Evolutionary conservation across 2,797 vertebrate genomes (phyloP).

Genomic region (Thamnophis elegans): DNA sequence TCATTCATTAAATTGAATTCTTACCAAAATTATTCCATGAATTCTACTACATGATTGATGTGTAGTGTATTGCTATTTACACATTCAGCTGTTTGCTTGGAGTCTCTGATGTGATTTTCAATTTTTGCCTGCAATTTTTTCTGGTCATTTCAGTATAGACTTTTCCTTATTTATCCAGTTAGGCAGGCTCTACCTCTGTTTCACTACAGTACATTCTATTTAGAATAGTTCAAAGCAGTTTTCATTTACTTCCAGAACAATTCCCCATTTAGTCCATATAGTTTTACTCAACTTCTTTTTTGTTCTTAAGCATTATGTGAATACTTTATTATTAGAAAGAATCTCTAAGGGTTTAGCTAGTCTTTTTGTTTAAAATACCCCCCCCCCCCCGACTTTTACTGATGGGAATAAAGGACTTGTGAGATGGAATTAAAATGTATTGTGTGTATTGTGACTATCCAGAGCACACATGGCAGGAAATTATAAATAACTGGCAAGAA

Average conservation of each 20-base stretch:
- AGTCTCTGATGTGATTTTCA: not conserved
- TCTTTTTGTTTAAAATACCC: not conserved
- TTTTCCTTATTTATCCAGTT: slow-evolving; percentile 2
- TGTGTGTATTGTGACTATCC: not conserved
- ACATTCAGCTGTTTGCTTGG: not conserved
- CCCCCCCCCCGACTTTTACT: not conserved
- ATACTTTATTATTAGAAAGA: not conserved
- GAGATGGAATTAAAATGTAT: slow-evolving; percentile 17
- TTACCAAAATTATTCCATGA: not conserved
- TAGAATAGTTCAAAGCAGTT: not conserved
- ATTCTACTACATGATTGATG: not conserved
- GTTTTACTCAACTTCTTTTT: not conserved
- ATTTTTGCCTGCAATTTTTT: not conserved
- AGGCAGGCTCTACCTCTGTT: not conserved
- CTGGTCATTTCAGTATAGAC: not conserved
- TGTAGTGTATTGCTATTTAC: not conserved
- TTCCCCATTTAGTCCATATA: not conserved
- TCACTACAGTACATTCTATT: not conserved
- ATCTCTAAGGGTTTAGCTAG: accelerated
- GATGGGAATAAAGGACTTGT: not conserved
- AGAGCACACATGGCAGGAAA: not conserved
- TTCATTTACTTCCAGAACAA: not conserved
- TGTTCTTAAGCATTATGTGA: not conserved
- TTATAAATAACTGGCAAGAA: not conserved
- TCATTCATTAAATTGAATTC: not conserved